A percentile compares a stretch with the other conserved stretches of the same genome.
Conservation (phyloP, 2,888 invertebrate genomes). For the Drosophila pegasa region DNA sequence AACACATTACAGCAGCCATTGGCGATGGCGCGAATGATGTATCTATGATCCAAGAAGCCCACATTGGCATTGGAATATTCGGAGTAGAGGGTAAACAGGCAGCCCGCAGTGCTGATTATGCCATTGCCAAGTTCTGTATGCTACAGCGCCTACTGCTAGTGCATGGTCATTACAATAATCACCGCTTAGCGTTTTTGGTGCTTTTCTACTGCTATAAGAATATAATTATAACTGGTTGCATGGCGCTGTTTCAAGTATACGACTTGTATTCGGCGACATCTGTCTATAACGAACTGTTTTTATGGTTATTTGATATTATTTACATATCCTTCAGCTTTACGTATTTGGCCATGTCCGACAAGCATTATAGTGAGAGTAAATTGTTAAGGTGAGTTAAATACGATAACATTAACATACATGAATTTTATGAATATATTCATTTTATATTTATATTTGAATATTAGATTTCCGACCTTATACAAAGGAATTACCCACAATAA, state of each 20-base stretch:
- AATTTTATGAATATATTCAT: too few relatives aligned
- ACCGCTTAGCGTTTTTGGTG: slow-evolving; percentile 89
- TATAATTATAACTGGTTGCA: slow-evolving; percentile 88
- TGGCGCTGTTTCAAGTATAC: slow-evolving; percentile 86
- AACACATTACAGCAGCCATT: slow-evolving; percentile 94
- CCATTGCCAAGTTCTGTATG: slow-evolving; percentile 92
- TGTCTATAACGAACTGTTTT: slow-evolving; percentile 89
- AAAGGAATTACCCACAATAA: slow-evolving; percentile 87
- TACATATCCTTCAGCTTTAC: slow-evolving; percentile 91
- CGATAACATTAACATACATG: too few relatives aligned
- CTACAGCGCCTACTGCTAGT: slow-evolving; percentile 90
- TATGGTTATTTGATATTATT: slow-evolving; percentile 90
- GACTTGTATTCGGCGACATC: slow-evolving; percentile 87
- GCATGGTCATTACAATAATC: slow-evolving; percentile 93
- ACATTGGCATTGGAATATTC: slow-evolving; percentile 93
- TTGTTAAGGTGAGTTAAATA: slow-evolving; percentile 85
- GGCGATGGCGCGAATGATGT: slow-evolving; percentile 99
- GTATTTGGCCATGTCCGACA: slow-evolving; percentile 90
- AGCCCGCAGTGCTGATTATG: slow-evolving; percentile 92
- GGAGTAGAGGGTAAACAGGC: slow-evolving; percentile 89
- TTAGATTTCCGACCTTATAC: slow-evolving; percentile 88
- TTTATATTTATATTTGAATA: not conserved
- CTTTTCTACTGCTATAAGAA: slow-evolving; percentile 95
- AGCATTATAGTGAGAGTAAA: slow-evolving; percentile 87
- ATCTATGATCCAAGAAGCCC: slow-evolving; percentile 98